Conservation (phyloP, 2,797 vertebrate species). For the Amblyopsis hoosieri region DNA sequence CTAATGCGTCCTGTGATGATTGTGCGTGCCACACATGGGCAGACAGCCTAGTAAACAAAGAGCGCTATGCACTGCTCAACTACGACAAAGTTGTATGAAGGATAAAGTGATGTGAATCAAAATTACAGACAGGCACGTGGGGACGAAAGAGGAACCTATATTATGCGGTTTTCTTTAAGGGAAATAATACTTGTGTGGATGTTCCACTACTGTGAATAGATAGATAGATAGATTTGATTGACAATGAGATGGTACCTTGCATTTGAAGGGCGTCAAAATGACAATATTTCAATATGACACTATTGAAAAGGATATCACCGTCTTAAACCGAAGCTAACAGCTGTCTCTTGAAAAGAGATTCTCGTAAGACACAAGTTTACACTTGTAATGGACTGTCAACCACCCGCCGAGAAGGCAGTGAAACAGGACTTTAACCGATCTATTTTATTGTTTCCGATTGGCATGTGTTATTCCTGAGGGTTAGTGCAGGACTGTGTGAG, state of each 20-base stretch:
- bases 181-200: slow-evolving; percentile 21
- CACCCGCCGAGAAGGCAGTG: slow-evolving; percentile 41
- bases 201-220: slow-evolving; percentile 33
- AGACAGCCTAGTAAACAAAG: slow-evolving; percentile 22
- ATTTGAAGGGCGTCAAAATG: slow-evolving; percentile 53
- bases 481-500: slow-evolving; percentile 46
- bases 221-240: slow-evolving; percentile 48
- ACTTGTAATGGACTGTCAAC: slow-evolving; percentile 60
- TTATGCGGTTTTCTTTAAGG: slow-evolving; percentile 28
- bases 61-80: not conserved
- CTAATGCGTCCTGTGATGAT: slow-evolving; percentile 51
- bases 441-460: slow-evolving; percentile 60
- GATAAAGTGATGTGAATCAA: slow-evolving; percentile 23
- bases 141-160: slow-evolving; percentile 23
- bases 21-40: slow-evolving; percentile 20
- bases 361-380: slow-evolving; percentile 57
- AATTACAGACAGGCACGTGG: slow-evolving; percentile 34
- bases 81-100: slow-evolving; percentile 5
- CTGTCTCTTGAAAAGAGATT: slow-evolving; percentile 47
- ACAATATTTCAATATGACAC: slow-evolving; percentile 61
- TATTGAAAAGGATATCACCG: slow-evolving; percentile 37
- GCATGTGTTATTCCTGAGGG: slow-evolving; percentile 57
- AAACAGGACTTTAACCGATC: slow-evolving; percentile 47
- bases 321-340: slow-evolving; percentile 50
- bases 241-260: slow-evolving; percentile 64